Evolutionary conservation across 2,797 vertebrate species (phyloP), one percentile per base, ranked within the genome.

Genomic region (Tachyglossus aculeatus): DNA sequence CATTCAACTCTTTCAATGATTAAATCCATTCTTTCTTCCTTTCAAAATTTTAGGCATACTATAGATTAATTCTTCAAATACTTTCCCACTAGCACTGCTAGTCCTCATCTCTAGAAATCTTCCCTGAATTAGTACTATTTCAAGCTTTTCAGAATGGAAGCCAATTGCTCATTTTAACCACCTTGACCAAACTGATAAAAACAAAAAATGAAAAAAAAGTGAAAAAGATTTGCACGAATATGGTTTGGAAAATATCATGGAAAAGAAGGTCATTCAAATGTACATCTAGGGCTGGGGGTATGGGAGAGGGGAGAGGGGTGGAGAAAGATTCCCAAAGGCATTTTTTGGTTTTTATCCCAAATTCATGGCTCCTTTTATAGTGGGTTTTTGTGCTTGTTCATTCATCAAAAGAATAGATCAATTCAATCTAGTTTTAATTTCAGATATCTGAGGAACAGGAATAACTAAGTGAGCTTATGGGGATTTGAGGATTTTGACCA

Each of bases 81-180:
- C 54, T 67, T 50, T 10, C 8, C 37, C 22, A 71, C 44, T 25
- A 76, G 55, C 3, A 3, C 2, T 18, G 71, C 73, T 14, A 37
- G 70, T 52, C 44, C 29, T 21, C 7, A 55, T 2, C 66, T 60
- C 56, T 69, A 21, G 12, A 71, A 61, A 66, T 45, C 76, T 83
- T 83, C 53, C 34, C 4, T 74, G 47, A 38, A 48, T 55, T 65
- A 62, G 27, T 21, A 29, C 9, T 33, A 67, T 70, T 67, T 70
- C 44, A 73, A 72, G 62, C 47, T 76, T 76, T 76, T 79, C 24
- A 44, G 70, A 73, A 60, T 75, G 27, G 19, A 81, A 72, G 0
- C 7, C 74, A 79, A 76, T 68, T 63, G 72, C 68, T 52, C 71
- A 22, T 79, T 85, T 85, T 85, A 82, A 75, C 80, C 72, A 71